A percentile compares a stretch with the other conserved stretches of the same genome.
These are phyloP conservation scores for Phoebastria nigripes DNA, from an alignment of 2,797 vertebrate genomes.

Conservation along the genomic window DNA sequence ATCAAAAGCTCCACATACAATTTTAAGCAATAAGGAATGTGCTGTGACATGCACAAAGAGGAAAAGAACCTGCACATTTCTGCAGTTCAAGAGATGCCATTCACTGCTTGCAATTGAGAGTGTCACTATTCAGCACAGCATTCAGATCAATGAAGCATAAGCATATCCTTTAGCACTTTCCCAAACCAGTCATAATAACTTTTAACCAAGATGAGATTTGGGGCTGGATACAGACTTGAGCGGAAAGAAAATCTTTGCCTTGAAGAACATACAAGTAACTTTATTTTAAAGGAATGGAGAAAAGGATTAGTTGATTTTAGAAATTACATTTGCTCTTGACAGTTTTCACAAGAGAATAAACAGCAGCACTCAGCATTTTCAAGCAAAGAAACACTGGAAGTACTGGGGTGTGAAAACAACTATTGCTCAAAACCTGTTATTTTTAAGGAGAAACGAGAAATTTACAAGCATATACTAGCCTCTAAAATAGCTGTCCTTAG, in stretches of 20 bases:
- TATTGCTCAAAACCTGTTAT: not conserved
- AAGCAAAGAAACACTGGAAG: not conserved
- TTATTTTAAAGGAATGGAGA: not conserved
- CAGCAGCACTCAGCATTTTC: not conserved
- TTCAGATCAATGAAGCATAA: not conserved
- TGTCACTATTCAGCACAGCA: not conserved
- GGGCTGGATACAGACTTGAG: not conserved
- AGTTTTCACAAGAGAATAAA: not conserved
- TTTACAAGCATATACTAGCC: not conserved
- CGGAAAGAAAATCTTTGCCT: not conserved
- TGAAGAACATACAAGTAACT: not conserved
- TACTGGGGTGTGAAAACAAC: not conserved
- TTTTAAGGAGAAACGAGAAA: not conserved
- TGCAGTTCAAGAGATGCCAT: not conserved
- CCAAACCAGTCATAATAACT: not conserved
- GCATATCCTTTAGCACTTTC: not conserved
- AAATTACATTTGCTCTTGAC: not conserved
- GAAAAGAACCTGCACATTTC: not conserved
- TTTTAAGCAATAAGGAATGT: not conserved
- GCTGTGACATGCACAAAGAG: not conserved
- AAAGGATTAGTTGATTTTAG: not conserved
- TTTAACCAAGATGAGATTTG: not conserved
- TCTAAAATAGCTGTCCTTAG: slow-evolving; percentile 15
- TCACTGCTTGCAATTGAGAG: not conserved
- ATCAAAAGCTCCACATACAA: not conserved